These are phyloP conservation scores for Halesus radiatus DNA, from an alignment of 1,140 invertebrate species.

Conservation along the genomic window DNA sequence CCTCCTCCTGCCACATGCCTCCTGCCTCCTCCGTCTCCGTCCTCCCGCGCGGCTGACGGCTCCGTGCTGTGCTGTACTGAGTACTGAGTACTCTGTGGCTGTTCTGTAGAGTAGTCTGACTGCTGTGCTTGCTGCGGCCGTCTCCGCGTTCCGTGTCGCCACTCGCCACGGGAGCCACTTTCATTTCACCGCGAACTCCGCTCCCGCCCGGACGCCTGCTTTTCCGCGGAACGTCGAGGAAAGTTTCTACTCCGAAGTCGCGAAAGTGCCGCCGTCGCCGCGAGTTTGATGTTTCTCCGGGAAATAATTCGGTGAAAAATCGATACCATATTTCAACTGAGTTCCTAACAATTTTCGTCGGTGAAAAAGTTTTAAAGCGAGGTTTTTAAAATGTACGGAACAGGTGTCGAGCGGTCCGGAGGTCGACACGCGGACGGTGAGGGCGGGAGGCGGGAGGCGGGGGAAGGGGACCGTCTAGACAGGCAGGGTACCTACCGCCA, in stretches of 20 bases:
- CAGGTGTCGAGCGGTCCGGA: constrained; percentile 15
- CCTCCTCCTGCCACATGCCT: too few species aligned
- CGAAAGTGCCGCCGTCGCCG: constrained; percentile 10
- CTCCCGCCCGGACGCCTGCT: background rate
- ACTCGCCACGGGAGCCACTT: background rate
- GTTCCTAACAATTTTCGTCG: background rate
- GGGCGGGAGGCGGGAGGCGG: background rate
- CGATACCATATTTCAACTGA: background rate
- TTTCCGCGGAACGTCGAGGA: background rate
- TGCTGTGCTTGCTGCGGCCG: background rate
- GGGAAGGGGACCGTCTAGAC: constrained; percentile 33
- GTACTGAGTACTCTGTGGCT: too few species aligned
- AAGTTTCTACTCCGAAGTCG: constrained; percentile 9
- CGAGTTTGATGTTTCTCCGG: background rate
- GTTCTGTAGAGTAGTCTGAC: too few species aligned
- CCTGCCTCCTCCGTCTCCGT: too few species aligned
- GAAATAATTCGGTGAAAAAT: background rate
- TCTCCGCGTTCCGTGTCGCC: background rate
- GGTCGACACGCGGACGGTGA: background rate
- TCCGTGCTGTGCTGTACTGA: too few species aligned
- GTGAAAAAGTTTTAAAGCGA: constrained; percentile 10
- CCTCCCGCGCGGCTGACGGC: too few species aligned
- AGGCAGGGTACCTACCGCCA: constrained; percentile 30
- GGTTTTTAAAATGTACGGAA: background rate
- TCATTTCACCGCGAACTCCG: background rate